A percentile compares a stretch with the other conserved stretches of the same genome.
Conservation (phyloP, 2,888 invertebrate species). For the Trachelus troglodyta region DNA sequence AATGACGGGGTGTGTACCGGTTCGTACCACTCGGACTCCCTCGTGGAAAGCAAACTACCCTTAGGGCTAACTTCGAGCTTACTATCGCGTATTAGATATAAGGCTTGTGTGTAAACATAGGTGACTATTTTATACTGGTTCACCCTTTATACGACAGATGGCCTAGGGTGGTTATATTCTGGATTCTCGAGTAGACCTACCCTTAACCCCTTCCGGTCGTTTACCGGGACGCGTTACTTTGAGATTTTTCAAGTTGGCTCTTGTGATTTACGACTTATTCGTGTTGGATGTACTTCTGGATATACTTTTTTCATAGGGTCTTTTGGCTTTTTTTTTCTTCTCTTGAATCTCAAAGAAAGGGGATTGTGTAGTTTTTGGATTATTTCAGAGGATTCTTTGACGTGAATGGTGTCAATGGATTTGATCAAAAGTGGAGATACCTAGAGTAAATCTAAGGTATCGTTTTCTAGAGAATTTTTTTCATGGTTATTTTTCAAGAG, state of each 20-base stretch:
- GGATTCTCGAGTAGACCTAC: not conserved
- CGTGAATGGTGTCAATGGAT: not conserved
- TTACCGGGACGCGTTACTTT: not conserved
- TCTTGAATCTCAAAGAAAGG: not conserved
- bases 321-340: not conserved
- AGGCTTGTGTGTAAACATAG: not conserved
- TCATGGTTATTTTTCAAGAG: not conserved
- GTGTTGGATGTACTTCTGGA: not conserved
- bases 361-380: not conserved
- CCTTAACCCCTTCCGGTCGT: not conserved
- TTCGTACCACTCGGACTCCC: not conserved
- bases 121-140: conserved; percentile 25
- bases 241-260: not conserved
- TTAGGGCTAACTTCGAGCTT: not conserved
- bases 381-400: not conserved
- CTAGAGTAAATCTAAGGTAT: not conserved
- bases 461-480: too few species aligned
- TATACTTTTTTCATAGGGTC: not conserved
- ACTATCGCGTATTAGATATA: not conserved
- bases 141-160: conserved; percentile 39
- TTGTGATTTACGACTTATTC: not conserved
- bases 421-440: not conserved
- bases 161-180: conserved; percentile 36
- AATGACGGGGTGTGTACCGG: not conserved
- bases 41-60: not conserved